Percentiles rank a stretch among this genome's conserved stretches.
These are phyloP conservation scores for Rana temporaria DNA, from an alignment of 2,113 vertebrate species.

Conservation along the genomic window DNA sequence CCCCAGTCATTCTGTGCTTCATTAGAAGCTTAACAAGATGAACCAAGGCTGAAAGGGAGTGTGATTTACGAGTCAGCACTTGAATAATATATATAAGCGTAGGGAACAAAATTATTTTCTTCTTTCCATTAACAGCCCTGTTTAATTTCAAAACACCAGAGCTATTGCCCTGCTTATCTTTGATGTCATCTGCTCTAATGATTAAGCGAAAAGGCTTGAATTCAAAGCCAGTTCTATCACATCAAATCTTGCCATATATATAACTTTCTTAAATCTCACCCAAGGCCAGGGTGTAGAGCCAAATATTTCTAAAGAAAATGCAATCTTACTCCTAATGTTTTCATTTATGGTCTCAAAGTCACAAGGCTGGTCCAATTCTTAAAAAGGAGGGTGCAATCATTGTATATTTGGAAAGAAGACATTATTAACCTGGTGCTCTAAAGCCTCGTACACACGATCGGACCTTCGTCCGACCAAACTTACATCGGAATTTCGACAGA, in stretches of 20 bases:
- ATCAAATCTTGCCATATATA: conserved; percentile 12
- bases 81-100: conserved; percentile 22
- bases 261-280: conserved; percentile 15
- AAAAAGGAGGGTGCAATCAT: not conserved
- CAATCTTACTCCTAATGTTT: not conserved
- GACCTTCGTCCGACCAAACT: no score
- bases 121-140: conserved; percentile 26
- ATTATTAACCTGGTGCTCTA: no score
- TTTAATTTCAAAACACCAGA: conserved; percentile 25
- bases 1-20: conserved; percentile 6
- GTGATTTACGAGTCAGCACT: conserved; percentile 8
- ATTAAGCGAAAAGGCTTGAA: not conserved
- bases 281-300: not conserved
- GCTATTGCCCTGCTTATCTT: not conserved
- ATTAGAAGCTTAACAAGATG: conserved; percentile 16
- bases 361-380: not conserved
- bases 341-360: not conserved
- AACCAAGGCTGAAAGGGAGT: conserved; percentile 2
- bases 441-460: no score
- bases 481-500: no score
- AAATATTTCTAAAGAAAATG: conserved; percentile 26
- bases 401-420: not conserved
- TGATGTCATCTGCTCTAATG: conserved; percentile 44
- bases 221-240: conserved; percentile 23
- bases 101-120: conserved; percentile 31